These are phyloP conservation scores for Nettapus auritus DNA, from an alignment of 2,113 vertebrate species.

Conservation along the genomic window DNA sequence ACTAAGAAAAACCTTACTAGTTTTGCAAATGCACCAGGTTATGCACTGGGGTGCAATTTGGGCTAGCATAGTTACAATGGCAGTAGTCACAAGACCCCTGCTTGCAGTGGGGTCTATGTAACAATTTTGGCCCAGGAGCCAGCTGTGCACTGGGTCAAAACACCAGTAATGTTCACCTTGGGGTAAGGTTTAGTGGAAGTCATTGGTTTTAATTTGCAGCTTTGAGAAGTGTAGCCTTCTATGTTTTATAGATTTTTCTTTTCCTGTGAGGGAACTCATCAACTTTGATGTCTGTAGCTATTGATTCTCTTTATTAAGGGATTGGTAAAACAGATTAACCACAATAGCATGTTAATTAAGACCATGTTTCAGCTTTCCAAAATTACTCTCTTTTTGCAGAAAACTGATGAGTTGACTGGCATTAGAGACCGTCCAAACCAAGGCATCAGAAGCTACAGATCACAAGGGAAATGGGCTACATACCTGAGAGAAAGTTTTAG, in stretches of 20 bases:
- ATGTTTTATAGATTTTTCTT: slow-evolving; percentile 66
- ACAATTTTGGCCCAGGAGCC: background rate
- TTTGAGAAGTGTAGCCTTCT: slow-evolving; percentile 60
- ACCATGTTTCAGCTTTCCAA: slow-evolving; percentile 61
- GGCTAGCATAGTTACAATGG: background rate
- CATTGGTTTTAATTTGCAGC: slow-evolving; percentile 69
- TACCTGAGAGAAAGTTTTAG: background rate
- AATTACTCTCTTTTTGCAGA: slow-evolving; percentile 38
- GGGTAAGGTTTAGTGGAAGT: slow-evolving; percentile 49
- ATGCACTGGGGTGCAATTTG: background rate
- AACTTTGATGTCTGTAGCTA: slow-evolving; percentile 70
- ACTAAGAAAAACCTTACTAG: background rate
- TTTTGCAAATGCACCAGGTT: background rate
- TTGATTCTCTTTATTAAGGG: slow-evolving; percentile 70
- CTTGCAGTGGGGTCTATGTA: background rate
- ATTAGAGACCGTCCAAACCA: background rate
- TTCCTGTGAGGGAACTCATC: slow-evolving; percentile 64
- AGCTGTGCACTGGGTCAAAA: background rate
- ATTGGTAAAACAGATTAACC: slow-evolving; percentile 70
- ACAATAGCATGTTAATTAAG: slow-evolving; percentile 73
- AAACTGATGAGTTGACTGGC: slow-evolving; percentile 47
- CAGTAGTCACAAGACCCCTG: background rate
- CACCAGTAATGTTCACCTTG: slow-evolving; percentile 46
- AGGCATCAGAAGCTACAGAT: background rate
- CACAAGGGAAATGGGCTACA: slow-evolving; percentile 3